Conservation (phyloP, 64 coral and sea anemone genomes). For the Actinia tenebrosa region DNA sequence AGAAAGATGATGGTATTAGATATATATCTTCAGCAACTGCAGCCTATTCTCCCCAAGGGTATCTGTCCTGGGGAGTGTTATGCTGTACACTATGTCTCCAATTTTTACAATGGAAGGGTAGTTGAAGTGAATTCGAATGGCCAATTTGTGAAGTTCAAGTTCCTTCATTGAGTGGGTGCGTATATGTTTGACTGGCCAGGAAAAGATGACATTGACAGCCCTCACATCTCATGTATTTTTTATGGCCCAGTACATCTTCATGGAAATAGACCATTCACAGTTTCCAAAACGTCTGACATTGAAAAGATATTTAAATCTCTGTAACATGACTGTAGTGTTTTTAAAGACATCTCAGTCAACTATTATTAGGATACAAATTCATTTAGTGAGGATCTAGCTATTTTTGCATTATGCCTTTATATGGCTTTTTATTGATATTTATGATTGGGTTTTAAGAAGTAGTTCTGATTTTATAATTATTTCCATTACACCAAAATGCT, state of each 20-base stretch:
- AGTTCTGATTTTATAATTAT: too few species aligned
- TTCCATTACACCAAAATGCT: too few species aligned
- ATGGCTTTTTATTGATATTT: too few species aligned
- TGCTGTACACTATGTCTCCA: neutral
- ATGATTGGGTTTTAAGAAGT: too few species aligned
- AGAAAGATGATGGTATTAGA: neutral
- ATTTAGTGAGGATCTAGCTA: too few species aligned
- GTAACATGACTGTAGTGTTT: too few species aligned
- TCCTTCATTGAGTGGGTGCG: conserved; percentile 18
- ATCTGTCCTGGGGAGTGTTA: neutral
- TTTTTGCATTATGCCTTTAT: too few species aligned
- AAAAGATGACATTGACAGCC: conserved; percentile 16
- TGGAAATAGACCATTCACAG: conserved; percentile 17
- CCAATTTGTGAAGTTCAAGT: conserved; percentile 17
- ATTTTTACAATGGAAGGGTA: neutral
- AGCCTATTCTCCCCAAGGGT: neutral
- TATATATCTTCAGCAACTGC: neutral
- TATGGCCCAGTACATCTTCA: conserved; percentile 26
- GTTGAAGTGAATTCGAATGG: neutral
- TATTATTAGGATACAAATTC: too few species aligned
- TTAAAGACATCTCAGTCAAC: too few species aligned
- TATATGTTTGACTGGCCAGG: conserved; percentile 39
- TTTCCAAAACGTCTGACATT: too few species aligned
- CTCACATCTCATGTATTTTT: conserved; percentile 25
- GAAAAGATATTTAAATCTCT: too few species aligned